Evolutionary conservation across 2,888 invertebrate genomes (phyloP).

Genomic region (Lasioglossum oenotherae): DNA sequence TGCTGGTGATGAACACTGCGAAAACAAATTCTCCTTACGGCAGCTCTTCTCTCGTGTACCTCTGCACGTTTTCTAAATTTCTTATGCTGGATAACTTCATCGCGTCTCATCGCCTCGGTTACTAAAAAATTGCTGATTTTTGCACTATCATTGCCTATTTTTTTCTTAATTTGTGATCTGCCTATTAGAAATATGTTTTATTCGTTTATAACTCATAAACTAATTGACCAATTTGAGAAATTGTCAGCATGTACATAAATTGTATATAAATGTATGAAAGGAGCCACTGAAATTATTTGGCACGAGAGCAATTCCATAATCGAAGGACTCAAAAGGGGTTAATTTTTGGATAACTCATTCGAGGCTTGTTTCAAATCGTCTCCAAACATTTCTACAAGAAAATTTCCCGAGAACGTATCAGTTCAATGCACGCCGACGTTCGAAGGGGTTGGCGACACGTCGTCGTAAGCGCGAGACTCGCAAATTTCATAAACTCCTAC

Average conservation of each 20-base stretch:
- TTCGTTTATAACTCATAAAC: too few species aligned
- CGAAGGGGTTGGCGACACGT: not conserved
- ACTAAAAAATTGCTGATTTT: not conserved
- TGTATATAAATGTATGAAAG: too few species aligned
- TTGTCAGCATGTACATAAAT: too few species aligned
- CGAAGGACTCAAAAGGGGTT: too few species aligned
- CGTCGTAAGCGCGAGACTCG: slow-evolving; percentile 23
- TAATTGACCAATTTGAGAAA: too few species aligned
- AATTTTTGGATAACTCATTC: too few species aligned
- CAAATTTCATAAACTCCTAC: slow-evolving; percentile 56
- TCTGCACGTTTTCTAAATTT: not conserved
- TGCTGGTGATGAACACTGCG: slow-evolving; percentile 4
- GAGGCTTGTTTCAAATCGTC: not conserved
- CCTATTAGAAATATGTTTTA: too few species aligned
- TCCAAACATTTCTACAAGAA: not conserved
- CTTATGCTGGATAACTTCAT: not conserved
- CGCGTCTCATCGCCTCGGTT: not conserved
- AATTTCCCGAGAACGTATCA: not conserved
- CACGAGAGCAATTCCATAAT: too few species aligned
- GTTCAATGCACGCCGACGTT: not conserved
- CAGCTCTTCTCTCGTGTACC: not conserved
- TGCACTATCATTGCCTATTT: too few species aligned
- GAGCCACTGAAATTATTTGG: too few species aligned
- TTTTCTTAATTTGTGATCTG: too few species aligned
- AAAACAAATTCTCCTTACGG: slow-evolving; percentile 24